These are phyloP conservation scores for Solenopsis fugax DNA, from an alignment of 1,140 invertebrate species.

Conservation along the genomic window DNA sequence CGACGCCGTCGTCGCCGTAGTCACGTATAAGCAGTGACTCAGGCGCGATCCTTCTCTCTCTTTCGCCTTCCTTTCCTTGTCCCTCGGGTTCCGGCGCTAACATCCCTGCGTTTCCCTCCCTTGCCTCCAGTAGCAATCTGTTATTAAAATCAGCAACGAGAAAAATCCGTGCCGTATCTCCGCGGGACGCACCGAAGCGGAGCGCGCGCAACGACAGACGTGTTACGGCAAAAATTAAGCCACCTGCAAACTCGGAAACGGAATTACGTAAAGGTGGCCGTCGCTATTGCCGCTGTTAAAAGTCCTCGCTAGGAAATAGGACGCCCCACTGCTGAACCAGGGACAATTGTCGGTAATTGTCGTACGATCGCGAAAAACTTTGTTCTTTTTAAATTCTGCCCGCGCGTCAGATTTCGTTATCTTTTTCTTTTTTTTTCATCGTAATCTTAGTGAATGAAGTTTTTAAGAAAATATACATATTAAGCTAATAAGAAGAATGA, in stretches of 20 bases:
- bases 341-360: constrained; percentile 20
- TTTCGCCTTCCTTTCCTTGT: constrained; percentile 11
- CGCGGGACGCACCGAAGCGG: constrained; percentile 62
- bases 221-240: constrained; percentile 86
- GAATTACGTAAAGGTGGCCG: constrained; percentile 76
- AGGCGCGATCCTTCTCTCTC: constrained; percentile 66
- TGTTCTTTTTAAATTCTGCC: not conserved
- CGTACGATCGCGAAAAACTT: constrained; percentile 15
- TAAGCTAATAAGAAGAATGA: not conserved
- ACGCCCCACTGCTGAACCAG: not conserved
- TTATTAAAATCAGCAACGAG: constrained; percentile 87
- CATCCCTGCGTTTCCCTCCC: constrained; percentile 51
- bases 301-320: constrained; percentile 20
- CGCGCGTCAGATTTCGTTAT: not conserved
- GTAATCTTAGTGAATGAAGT: not conserved
- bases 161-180: constrained; percentile 87
- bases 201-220: constrained; percentile 79
- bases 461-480: constrained; percentile 1
- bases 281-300: constrained; percentile 16
- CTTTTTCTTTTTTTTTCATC: not conserved
- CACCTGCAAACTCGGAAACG: constrained; percentile 79
- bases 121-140: constrained; percentile 81
- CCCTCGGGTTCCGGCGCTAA: constrained; percentile 52
- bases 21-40: constrained; percentile 86
- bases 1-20: constrained; percentile 73